Evolutionary conservation across 2,113 vertebrate genomes (phyloP).

Genomic region (Callipepla californica): DNA sequence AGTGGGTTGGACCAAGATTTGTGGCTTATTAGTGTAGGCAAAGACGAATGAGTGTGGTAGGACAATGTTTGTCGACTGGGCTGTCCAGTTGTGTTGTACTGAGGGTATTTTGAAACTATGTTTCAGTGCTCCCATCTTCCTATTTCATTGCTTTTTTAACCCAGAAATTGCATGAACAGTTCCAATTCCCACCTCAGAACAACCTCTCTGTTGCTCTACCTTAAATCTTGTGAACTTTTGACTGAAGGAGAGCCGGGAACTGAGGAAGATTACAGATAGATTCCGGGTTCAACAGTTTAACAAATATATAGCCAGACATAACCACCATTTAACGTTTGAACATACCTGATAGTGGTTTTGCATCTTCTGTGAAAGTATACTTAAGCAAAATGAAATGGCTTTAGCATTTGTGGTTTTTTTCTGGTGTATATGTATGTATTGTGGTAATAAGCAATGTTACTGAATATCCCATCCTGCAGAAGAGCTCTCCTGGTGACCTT

Average conservation of each 20-base stretch:
- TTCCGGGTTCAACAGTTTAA: not conserved
- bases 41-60: not conserved
- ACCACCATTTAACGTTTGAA: not conserved
- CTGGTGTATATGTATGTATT: not conserved
- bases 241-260: not conserved
- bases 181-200: not conserved
- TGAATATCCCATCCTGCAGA: not conserved
- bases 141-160: not conserved
- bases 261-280: not conserved
- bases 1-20: not conserved
- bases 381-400: not conserved
- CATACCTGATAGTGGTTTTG: not conserved
- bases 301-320: not conserved
- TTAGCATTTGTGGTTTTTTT: not conserved
- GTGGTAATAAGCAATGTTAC: not conserved
- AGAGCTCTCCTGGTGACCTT: not conserved
- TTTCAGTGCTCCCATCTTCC: not conserved
- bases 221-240: not conserved
- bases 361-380: not conserved
- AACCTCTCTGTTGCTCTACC: not conserved
- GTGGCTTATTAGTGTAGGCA: not conserved
- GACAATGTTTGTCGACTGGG: not conserved
- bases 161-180: not conserved
- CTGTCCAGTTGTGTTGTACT: not conserved
- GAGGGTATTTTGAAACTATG: not conserved